Percentiles rank a stretch among this genome's conserved stretches.
Evolutionary conservation across 2,113 vertebrate species (phyloP).

Genomic region (Anas platyrhynchos): DNA sequence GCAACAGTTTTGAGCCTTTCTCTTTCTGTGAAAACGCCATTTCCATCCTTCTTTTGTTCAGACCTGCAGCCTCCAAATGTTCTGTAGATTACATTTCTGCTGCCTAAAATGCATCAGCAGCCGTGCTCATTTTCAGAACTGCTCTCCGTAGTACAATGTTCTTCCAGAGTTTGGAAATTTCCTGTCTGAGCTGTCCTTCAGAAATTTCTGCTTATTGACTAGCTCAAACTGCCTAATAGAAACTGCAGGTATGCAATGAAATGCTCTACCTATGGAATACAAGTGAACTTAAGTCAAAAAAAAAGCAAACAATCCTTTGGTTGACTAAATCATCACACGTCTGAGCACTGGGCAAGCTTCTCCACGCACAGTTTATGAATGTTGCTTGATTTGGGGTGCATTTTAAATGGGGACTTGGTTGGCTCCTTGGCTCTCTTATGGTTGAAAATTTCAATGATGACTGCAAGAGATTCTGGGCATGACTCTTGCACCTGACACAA

Average conservation of each 20-base stretch:
- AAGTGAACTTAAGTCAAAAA: neutral
- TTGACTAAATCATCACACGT: fast-evolving
- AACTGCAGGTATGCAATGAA: neutral
- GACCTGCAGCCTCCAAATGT: slow-evolving; percentile 15
- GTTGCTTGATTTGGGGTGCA: neutral
- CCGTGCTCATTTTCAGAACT: slow-evolving; percentile 19
- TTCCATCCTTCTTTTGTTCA: slow-evolving; percentile 25
- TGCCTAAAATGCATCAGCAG: neutral
- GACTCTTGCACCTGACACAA: slow-evolving; percentile 14
- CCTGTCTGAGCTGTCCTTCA: neutral
- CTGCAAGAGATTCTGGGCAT: neutral
- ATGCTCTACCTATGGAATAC: neutral
- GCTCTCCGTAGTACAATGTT: slow-evolving; percentile 39
- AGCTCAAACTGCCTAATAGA: neutral
- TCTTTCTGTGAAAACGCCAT: neutral
- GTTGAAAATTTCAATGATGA: neutral
- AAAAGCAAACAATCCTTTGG: neutral
- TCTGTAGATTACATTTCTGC: neutral
- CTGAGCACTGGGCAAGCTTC: neutral
- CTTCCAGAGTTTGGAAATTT: slow-evolving; percentile 18
- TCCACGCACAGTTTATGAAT: neutral
- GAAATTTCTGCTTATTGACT: neutral
- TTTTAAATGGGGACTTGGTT: neutral
- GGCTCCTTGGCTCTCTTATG: neutral
- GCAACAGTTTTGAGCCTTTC: neutral